phyloP scores from a whole-genome alignment of 2,888 invertebrate genomes.

The Clistopyga incitator region DNA sequence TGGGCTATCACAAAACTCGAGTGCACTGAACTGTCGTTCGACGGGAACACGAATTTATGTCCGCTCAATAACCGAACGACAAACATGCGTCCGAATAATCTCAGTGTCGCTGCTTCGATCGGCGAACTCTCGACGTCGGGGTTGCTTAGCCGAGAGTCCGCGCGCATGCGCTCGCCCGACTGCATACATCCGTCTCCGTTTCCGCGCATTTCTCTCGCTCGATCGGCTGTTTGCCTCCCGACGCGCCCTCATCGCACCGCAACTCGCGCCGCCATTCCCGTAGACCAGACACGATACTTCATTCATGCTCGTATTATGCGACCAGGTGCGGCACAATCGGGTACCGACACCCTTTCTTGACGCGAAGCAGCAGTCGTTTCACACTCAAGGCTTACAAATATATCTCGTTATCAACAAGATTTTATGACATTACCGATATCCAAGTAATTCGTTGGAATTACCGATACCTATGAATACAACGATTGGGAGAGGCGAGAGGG shows the following conservation, averaged over 20 bases:
- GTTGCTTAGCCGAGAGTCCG: not conserved
- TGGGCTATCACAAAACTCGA: not conserved
- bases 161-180: not conserved
- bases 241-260: conserved; percentile 23
- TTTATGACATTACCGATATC: not conserved
- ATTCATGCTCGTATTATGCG: conserved; percentile 83
- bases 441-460: not conserved
- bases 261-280: conserved; percentile 72
- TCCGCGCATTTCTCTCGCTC: not conserved
- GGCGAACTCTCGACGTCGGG: conserved; percentile 6
- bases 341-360: conserved; percentile 56
- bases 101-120: conserved; percentile 17
- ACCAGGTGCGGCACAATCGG: conserved; percentile 73
- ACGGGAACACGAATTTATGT: conserved; percentile 3
- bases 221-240: conserved; percentile 8
- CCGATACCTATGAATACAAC: not conserved
- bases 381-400: not conserved
- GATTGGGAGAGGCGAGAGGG: not conserved
- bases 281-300: conserved; percentile 82
- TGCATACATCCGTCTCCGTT: not conserved
- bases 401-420: not conserved
- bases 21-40: not conserved
- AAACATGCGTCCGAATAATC: conserved; percentile 27
- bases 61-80: conserved; percentile 9
- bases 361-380: not conserved